Evolutionary conservation across 1,140 invertebrate genomes (phyloP).

Genomic region (Palaemon carinicauda): DNA sequence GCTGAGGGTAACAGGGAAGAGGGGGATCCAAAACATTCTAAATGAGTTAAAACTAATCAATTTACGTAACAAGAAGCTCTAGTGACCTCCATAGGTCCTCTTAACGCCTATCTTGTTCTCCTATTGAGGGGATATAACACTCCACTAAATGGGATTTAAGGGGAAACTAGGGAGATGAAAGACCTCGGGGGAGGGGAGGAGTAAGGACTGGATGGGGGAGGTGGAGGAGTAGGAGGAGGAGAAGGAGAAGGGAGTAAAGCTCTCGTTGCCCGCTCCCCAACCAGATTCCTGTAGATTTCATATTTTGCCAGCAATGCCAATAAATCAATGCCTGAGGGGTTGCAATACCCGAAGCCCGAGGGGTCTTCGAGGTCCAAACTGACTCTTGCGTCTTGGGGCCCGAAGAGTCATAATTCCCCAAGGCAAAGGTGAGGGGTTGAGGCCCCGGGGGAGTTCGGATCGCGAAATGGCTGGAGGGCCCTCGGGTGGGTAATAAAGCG

Average conservation of each 20-base stretch:
- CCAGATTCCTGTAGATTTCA: slow-evolving; percentile 56
- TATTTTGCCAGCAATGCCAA: slow-evolving; percentile 56
- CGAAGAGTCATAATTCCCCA: slow-evolving; percentile 34
- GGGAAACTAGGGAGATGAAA: neutral
- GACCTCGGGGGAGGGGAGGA: too few species aligned
- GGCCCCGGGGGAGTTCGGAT: slow-evolving; percentile 40
- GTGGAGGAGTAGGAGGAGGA: too few species aligned
- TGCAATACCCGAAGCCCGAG: slow-evolving; percentile 48
- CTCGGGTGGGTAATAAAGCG: slow-evolving; percentile 52
- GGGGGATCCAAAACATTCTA: neutral
- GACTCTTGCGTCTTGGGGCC: slow-evolving; percentile 29
- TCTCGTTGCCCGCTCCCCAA: slow-evolving; percentile 1
- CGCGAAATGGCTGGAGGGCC: slow-evolving; percentile 54
- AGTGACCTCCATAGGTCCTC: neutral
- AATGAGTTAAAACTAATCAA: neutral
- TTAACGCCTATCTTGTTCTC: neutral
- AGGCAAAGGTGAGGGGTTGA: slow-evolving; percentile 3
- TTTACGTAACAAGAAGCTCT: neutral
- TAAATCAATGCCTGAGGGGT: slow-evolving; percentile 53
- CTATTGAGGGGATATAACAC: neutral
- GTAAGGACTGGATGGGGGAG: too few species aligned
- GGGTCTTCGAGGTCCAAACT: slow-evolving; percentile 18
- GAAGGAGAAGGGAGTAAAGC: too few species aligned
- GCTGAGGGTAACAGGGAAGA: too few species aligned
- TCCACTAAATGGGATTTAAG: slow-evolving; percentile 34